Evolutionary conservation across 37 sponge, comb jelly and placozoan species (phyloP), one percentile per base, ranked within the genome.

Genomic region (Beroe forskalii): DNA sequence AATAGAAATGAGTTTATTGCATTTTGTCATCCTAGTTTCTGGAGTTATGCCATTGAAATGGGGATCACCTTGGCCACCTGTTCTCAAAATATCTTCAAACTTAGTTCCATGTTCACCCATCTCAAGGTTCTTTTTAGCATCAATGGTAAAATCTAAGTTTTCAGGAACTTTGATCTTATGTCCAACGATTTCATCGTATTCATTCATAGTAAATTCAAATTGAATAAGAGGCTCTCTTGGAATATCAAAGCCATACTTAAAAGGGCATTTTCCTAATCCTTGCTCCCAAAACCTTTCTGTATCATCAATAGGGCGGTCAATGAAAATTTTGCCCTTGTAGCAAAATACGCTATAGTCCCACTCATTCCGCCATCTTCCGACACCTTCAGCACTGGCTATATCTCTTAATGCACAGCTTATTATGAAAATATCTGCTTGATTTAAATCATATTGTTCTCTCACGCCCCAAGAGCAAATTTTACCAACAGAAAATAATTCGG

Each of bases 261-360:
- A 55, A 55, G 9, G 14, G 9, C 14, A 17, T 17, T 55, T 17
- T 19, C 17, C 14, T 9, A 55, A 55, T 19, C 60, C 60, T 55
- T 55, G 14, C 17, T 19, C 9, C 66, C 66, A 63, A 30, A 28
- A 63, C 25, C 66, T 63, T 63, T 63, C 23, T 3, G 4, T 63
- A 30, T 63, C 66, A 63, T 20, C 25, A n/a, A 63, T 30, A 63
- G 25, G 9, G 4, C n/a, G 9, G 2, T 63, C 66, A 63, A 63
- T 63, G n/a, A 63, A 63, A 8, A 63, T n/a, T 19, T 63, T 63
- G 66, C 25, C 25, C 66, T 63, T 63, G 66, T 63, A 63, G 66
- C 25, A 63, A 63, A 63, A n/a, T 28, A n/a, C n/a, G n/a, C n/a
- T n/a, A n/a, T n/a, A n/a, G n/a, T n/a, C n/a, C n/a, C n/a, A n/a